These are phyloP conservation scores for Andrena bicolor DNA, from an alignment of 2,888 invertebrate species.

Conservation along the genomic window DNA sequence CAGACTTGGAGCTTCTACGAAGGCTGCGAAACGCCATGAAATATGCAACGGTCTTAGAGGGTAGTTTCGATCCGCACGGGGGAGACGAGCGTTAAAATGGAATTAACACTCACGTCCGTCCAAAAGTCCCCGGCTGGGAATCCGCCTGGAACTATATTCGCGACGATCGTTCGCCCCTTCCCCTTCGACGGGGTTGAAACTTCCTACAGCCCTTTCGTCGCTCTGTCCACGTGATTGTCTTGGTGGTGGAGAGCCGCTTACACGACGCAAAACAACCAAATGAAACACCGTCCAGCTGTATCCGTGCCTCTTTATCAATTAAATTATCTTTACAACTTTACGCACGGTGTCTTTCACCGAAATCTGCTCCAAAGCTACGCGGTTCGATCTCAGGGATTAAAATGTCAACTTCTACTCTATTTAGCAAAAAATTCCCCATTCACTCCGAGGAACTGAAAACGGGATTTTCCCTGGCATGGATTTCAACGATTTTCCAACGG, in stretches of 20 bases:
- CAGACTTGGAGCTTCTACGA: constrained; percentile 68
- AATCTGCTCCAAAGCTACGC: no score
- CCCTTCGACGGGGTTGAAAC: constrained; percentile 31
- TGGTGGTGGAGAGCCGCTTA: neutral
- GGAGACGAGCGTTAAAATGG: constrained; percentile 76
- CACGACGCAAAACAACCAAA: neutral
- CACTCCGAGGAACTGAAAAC: neutral
- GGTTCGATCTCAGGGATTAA: no score
- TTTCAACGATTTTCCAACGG: neutral
- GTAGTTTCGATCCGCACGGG: constrained; percentile 77
- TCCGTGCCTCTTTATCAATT: no score
- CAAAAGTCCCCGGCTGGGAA: constrained; percentile 45
- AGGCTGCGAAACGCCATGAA: constrained; percentile 77
- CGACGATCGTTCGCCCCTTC: constrained; percentile 63
- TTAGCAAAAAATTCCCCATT: neutral
- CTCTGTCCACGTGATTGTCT: neutral
- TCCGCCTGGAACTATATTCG: constrained; percentile 59
- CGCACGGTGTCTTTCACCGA: no score
- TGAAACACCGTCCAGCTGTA: neutral
- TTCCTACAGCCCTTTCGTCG: neutral
- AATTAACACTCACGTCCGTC: constrained; percentile 76
- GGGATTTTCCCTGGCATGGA: neutral
- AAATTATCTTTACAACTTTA: no score
- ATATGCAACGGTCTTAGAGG: constrained; percentile 83
- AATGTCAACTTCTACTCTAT: no score